Evolutionary conservation across 2,797 vertebrate genomes (phyloP), one percentile per base, ranked within the genome.

Genomic region (Phataginus tetradactyla): DNA sequence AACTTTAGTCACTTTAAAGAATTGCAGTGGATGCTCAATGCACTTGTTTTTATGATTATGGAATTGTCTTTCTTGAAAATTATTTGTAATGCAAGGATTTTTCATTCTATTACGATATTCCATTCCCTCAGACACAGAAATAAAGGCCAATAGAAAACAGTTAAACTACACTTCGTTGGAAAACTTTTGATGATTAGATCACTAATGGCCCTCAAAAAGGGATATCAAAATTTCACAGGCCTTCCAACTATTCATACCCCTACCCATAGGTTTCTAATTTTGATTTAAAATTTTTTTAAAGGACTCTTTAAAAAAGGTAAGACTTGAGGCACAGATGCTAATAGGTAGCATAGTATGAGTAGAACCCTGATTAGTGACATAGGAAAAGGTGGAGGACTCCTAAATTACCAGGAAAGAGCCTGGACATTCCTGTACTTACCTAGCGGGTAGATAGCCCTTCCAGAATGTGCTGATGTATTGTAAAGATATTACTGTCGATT

Each of bases 131-230:
- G 23, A 87, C 29, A 79, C 29, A 83, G 51, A 95, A 84, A 68
- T 84, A 91, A 95, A 96, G 34, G 25, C 34, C 23, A 91, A 72
- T 15, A 80, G 66, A 34, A 74, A 85, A 63, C 13, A 96, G 5
- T 63, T 53, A 89, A 90, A 90, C 23, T 81, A 59, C 32, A 94
- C 53, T 90, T 92, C 5, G 9, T 32, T 94, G 75, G 42, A 64
- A 95, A 72, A 55, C 15, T 94, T 95, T 87, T 88, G 66, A 80
- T 64, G 11, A 80, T 72, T 86, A 72, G 59, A 81, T 81, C n/a
- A 86, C 10, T 64, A 51, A 91, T 6, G 25, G 20, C 6, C 39
- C 49, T 95, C 68, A n/a, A 87, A 74, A 64, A 94, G 32, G 18
- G 42, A 42, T 86, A 78, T 34, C 59, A 75, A 95, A 91, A 81